These are phyloP conservation scores for Beaufortia kweichowensis DNA, from an alignment of 2,113 vertebrate genomes.

Conservation along the genomic window DNA sequence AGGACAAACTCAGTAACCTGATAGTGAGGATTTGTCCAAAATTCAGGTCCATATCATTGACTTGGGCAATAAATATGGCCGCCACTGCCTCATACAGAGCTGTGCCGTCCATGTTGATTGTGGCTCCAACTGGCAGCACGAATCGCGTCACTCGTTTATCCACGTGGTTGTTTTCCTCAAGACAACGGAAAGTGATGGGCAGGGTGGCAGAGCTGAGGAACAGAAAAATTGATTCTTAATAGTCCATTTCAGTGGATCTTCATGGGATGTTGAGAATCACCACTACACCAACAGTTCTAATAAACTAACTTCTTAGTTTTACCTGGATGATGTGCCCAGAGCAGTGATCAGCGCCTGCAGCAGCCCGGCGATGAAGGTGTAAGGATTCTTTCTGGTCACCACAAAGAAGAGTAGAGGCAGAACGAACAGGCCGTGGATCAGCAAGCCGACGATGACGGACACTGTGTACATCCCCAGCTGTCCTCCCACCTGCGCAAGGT, in stretches of 20 bases:
- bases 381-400: conserved; percentile 89
- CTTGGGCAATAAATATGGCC: conserved; percentile 97
- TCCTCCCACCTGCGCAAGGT: conserved; percentile 86
- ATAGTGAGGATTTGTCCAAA: conserved; percentile 97
- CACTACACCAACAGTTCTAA: too few relatives aligned
- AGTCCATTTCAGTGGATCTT: background rate
- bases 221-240: background rate
- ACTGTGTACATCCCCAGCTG: conserved; percentile 95
- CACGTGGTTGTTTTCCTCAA: conserved; percentile 90
- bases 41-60: conserved; percentile 96
- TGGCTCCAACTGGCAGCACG: conserved; percentile 91
- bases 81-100: conserved; percentile 94
- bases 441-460: conserved; percentile 88
- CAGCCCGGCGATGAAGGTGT: conserved; percentile 84
- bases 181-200: conserved; percentile 94
- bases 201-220: conserved; percentile 87
- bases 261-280: too few relatives aligned
- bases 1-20: conserved; percentile 84
- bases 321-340: conserved; percentile 93
- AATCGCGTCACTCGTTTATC: conserved; percentile 93
- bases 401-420: conserved; percentile 92
- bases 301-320: too few relatives aligned
- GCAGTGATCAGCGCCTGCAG: conserved; percentile 95
- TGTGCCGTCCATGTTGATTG: conserved; percentile 97
- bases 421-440: conserved; percentile 87